phyloP scores from a whole-genome alignment of 2,888 invertebrate genomes.

The Brachynemurus nebulosus region DNA sequence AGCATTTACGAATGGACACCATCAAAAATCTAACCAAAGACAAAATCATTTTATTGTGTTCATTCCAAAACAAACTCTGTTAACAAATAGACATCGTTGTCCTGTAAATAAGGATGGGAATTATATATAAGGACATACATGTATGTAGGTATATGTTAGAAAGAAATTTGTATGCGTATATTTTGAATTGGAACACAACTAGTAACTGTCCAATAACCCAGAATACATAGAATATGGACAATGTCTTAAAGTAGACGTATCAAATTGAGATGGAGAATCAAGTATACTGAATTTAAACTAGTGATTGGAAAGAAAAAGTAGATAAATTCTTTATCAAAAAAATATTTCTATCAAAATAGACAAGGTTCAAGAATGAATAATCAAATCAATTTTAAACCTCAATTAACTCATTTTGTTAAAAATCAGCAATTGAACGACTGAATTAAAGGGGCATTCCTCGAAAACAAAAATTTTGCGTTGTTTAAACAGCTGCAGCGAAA shows the following conservation, averaged over 20 bases:
- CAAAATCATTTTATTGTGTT: constrained; percentile 6
- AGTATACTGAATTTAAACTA: too few relatives aligned
- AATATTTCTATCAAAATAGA: too few relatives aligned
- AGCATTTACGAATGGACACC: constrained; percentile 6
- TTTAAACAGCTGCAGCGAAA: too few relatives aligned
- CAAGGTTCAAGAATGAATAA: too few relatives aligned
- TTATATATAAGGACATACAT: neutral
- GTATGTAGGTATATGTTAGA: neutral
- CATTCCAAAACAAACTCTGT: constrained; percentile 3
- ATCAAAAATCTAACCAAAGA: constrained; percentile 6
- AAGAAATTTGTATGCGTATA: neutral
- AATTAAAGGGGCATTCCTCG: too few relatives aligned
- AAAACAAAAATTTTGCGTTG: too few relatives aligned
- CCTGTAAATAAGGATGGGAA: constrained; percentile 5
- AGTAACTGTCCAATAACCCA: neutral
- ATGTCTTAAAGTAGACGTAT: constrained; percentile 11
- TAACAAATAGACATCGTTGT: constrained; percentile 5
- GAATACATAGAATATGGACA: constrained; percentile 7
- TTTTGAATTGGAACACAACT: neutral
- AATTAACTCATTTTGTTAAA: too few relatives aligned
- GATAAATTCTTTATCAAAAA: too few relatives aligned
- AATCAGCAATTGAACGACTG: too few relatives aligned
- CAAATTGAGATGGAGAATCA: constrained; percentile 21
- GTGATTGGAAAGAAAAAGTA: too few relatives aligned
- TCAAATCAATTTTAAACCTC: too few relatives aligned